Evolutionary conservation across 1,140 invertebrate species (phyloP).

Genomic region (Eupristina koningsbergeri): DNA sequence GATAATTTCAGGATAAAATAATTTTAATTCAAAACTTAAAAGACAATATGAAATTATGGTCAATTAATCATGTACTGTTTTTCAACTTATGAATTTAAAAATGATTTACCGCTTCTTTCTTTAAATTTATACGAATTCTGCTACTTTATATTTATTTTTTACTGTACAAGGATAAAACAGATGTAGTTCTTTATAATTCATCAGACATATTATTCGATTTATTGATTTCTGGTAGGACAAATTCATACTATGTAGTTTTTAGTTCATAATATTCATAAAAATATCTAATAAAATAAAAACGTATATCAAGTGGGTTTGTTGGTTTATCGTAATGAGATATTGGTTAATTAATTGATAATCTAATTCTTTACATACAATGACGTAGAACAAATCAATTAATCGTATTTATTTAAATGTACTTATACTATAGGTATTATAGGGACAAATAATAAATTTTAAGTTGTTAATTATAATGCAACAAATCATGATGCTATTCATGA

Average conservation of each 20-base stretch:
- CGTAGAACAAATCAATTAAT: not conserved
- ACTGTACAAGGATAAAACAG: too few species aligned
- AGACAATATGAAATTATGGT: not conserved
- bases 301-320: not conserved
- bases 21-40: not conserved
- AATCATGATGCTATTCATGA: constrained; percentile 4
- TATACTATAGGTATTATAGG: too few species aligned
- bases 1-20: not conserved
- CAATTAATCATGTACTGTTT: not conserved
- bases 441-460: constrained; percentile 5
- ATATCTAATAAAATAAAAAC: too few species aligned
- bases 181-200: too few species aligned
- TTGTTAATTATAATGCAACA: not conserved
- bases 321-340: not conserved
- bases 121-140: not conserved
- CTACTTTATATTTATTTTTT: too few species aligned
- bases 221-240: too few species aligned
- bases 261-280: too few species aligned
- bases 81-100: not conserved
- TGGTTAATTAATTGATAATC: not conserved
- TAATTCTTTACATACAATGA: not conserved
- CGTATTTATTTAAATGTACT: too few species aligned
- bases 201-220: too few species aligned
- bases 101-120: not conserved
- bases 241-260: too few species aligned